Conservation (phyloP, 2,113 vertebrate genomes). For the Probosciger aterrimus region DNA sequence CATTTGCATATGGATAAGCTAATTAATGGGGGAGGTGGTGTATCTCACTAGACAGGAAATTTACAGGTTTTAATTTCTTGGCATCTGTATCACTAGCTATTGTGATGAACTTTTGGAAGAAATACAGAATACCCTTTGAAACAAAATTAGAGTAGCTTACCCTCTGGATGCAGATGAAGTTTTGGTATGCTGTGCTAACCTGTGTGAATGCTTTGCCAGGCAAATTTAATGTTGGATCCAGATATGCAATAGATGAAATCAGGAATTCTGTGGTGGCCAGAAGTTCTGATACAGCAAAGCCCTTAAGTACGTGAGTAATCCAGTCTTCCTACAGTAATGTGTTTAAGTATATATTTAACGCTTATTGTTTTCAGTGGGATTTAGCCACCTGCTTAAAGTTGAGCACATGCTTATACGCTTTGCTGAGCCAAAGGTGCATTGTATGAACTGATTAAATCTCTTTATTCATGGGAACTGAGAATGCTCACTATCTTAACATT, state of each 20-base stretch:
- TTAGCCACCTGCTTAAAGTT: background rate
- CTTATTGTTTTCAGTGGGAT: background rate
- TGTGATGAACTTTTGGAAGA: background rate
- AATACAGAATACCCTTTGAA: background rate
- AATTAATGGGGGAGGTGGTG: background rate
- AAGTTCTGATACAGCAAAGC: background rate
- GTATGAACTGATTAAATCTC: background rate
- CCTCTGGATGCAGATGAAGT: background rate
- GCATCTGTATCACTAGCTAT: background rate
- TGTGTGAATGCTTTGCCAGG: background rate
- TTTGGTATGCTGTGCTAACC: background rate
- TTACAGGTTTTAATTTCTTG: conserved; percentile 35
- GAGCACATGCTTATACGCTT: background rate
- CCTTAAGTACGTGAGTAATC: background rate
- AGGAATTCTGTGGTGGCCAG: background rate
- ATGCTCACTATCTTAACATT: background rate
- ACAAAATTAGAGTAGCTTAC: background rate
- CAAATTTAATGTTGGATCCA: background rate
- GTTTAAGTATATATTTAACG: background rate
- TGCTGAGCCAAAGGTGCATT: background rate
- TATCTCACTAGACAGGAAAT: background rate
- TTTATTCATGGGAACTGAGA: background rate
- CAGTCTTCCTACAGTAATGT: background rate
- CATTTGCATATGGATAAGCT: background rate
- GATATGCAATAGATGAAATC: background rate